phyloP scores from a whole-genome alignment of 2,797 vertebrate species.

The Masticophis lateralis region DNA sequence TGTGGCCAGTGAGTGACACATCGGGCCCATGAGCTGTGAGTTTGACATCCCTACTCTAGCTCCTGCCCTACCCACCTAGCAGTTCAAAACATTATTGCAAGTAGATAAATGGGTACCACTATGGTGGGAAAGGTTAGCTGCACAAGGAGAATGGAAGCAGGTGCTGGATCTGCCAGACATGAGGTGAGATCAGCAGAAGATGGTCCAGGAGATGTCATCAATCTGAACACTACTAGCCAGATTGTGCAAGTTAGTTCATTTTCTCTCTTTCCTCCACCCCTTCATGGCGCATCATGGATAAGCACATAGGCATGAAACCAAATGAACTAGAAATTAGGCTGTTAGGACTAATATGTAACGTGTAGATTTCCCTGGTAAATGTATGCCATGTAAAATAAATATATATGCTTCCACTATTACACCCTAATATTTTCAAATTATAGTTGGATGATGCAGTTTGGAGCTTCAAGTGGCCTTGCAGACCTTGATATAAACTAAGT shows the following conservation, averaged over 20 bases:
- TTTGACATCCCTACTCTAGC: not conserved
- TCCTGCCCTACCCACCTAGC: not conserved
- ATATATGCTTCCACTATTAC: not conserved
- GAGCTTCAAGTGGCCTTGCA: not conserved
- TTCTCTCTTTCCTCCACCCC: no score
- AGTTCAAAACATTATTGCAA: not conserved
- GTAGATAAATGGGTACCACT: not conserved
- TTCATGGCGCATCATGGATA: accelerated
- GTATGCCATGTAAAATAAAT: not conserved
- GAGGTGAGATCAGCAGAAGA: not conserved
- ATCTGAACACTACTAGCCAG: not conserved
- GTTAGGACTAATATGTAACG: not conserved
- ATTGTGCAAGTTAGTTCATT: not conserved
- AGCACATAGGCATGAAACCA: not conserved
- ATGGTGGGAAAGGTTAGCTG: not conserved
- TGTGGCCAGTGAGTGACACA: no score
- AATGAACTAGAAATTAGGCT: not conserved
- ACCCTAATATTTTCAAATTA: not conserved
- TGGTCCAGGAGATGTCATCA: not conserved
- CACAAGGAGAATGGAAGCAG: not conserved
- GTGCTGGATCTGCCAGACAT: not conserved
- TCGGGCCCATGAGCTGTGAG: accelerated
- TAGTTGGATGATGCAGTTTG: not conserved
- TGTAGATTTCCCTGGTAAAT: not conserved
- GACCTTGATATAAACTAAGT: not conserved